Conservation (phyloP, 37 sponge, comb jelly and placozoan species). For the Beroe ovata region DNA sequence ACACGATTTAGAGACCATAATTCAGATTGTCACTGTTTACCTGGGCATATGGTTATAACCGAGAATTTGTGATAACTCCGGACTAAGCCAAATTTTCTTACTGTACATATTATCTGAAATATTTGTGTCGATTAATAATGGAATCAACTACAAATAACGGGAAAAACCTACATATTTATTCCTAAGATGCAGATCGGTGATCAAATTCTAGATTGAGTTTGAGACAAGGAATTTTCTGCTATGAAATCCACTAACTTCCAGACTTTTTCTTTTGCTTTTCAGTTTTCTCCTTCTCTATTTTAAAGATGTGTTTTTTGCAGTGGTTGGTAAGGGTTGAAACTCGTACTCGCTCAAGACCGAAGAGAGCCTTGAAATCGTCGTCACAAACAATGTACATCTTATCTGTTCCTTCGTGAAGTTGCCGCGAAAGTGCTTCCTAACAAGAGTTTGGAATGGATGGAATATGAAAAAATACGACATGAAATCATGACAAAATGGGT, state of each 20-base stretch:
- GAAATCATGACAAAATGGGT: too few relatives aligned
- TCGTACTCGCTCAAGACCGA: conserved; percentile 5
- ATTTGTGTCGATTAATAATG: too few relatives aligned
- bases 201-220: too few relatives aligned
- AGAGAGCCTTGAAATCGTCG: conserved; percentile 58
- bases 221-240: too few relatives aligned
- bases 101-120: conserved; percentile 54
- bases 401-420: conserved; percentile 22
- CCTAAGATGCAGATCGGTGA: too few relatives aligned
- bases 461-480: too few relatives aligned
- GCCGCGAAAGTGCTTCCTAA: conserved; percentile 38
- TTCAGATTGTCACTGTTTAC: not conserved
- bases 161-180: too few relatives aligned
- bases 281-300: conserved; percentile 45
- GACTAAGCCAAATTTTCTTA: conserved; percentile 52
- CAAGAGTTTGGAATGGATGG: not conserved
- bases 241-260: not conserved
- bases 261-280: not conserved
- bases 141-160: too few relatives aligned
- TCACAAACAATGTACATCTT: conserved; percentile 45
- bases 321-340: conserved; percentile 36
- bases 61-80: conserved; percentile 1
- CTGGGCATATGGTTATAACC: conserved; percentile 41
- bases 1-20: too few relatives aligned
- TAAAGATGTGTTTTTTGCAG: conserved; percentile 61